Base-by-base conservation (phyloP, 2,888 invertebrate genomes). In the Chymomyza amoena region DNA sequence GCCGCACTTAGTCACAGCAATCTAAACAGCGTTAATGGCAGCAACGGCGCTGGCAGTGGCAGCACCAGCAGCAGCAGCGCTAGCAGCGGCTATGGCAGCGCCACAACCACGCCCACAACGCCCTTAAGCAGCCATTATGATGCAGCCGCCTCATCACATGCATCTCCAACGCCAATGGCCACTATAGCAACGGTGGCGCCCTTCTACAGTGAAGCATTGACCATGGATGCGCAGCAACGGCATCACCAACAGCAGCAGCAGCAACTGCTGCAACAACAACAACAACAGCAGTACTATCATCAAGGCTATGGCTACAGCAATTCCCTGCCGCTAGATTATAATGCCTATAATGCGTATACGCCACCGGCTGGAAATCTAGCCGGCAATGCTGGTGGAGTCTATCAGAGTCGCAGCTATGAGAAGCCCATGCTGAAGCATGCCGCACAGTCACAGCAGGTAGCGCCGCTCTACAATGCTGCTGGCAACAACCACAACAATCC, bases 71-170 rank as follows among this genome's bases (percentile, higher is more conserved):
- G 82, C 68, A 90, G 89, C 76, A 88, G 88, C 68, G 81, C 73
- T 39, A 90, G 90, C 79, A 90, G 89, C 73, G 89, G 90, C 6
- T 89, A 90, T 72, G 88, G 86, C 64, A 90, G 90, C 64, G 87
- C 85, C 54, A 85, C 89, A 6, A 85, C 85, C 52, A 88, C 89
- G 65, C 84, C 90, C 57, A 84, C 89, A 71, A 88, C 89, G 51
- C 88, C 88, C 7, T 63, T 80, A 18, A 66, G 78, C 64, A 63
- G 62, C 45, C 75, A 75, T 52, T 78, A 75, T 28, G 80, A 73
- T 28, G 57, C 73, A 69, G 71, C 61, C 64, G 68, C 63, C 68
- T 69, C 66, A 68, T 54, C 66, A 63, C 67, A 70, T 71, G 70
- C 65, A 68, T 73, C 80, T 51, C 72, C 78, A 45, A 75, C 78